A percentile compares a stretch with the other conserved stretches of the same genome.
Evolutionary conservation across 2,797 vertebrate species (phyloP).

Genomic region (Bufotes viridis): DNA sequence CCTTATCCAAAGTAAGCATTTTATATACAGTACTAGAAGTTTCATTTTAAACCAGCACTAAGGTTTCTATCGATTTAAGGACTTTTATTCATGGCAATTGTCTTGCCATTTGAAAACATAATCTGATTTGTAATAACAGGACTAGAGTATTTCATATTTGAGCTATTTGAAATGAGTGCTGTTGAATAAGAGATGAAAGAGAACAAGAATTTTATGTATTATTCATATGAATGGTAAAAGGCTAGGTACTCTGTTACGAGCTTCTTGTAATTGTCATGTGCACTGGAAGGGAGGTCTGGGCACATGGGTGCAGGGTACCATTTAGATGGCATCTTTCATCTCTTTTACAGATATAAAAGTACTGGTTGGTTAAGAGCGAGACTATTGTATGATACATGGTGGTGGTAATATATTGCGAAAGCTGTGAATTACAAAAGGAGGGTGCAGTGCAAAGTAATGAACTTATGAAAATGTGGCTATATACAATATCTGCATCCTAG

Average conservation of each 20-base stretch:
- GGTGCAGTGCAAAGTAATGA: not conserved
- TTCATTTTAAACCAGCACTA: too few species aligned
- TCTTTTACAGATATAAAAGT: not conserved
- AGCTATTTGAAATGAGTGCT: not conserved
- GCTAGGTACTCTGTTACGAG: not conserved
- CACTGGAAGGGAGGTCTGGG: not conserved
- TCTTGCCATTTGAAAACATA: not conserved
- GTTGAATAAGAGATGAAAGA: slow-evolving; percentile 1
- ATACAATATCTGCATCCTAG: too few species aligned
- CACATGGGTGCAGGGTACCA: not conserved
- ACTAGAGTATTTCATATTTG: slow-evolving; percentile 1
- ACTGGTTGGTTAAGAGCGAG: not conserved
- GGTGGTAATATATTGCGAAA: not conserved
- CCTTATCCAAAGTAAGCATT: too few species aligned
- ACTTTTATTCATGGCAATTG: slow-evolving; percentile 20
- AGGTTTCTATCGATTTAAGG: not conserved
- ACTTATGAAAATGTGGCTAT: not conserved
- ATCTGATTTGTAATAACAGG: slow-evolving; percentile 1
- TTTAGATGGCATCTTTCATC: not conserved
- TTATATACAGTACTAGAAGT: too few species aligned
- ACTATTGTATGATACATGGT: not conserved
- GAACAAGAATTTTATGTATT: not conserved
- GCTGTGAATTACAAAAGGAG: not conserved
- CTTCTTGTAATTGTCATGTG: not conserved
- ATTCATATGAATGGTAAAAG: not conserved